Evolutionary conservation across 2,888 invertebrate genomes (phyloP).

Genomic region (Heterodera filipjevi): DNA sequence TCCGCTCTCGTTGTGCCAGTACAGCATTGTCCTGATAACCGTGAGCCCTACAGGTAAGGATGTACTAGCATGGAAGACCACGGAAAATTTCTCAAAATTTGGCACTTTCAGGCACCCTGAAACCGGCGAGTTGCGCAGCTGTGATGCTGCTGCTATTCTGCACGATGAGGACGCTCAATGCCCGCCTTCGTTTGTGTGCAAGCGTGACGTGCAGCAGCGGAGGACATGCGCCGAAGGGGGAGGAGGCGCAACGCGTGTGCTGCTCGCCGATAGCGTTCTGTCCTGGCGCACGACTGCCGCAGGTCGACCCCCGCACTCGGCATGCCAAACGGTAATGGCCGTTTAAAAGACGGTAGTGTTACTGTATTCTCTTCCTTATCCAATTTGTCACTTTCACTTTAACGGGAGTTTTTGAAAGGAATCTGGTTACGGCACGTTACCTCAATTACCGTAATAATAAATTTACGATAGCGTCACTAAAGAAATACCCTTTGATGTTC

Average conservation of each 20-base stretch:
- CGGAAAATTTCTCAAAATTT: background rate
- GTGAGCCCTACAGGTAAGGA: conserved; percentile 35
- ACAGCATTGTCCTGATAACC: conserved; percentile 9
- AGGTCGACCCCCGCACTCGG: conserved; percentile 37
- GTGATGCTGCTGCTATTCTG: conserved; percentile 16
- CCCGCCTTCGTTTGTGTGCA: conserved; percentile 16
- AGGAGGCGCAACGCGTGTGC: conserved; percentile 28
- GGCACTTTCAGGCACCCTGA: background rate
- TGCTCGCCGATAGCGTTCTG: conserved; percentile 47
- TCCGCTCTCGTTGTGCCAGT: background rate
- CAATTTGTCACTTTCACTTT: too few relatives aligned
- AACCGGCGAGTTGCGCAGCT: conserved; percentile 22
- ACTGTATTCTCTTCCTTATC: too few relatives aligned
- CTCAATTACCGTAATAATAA: too few relatives aligned
- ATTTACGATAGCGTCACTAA: too few relatives aligned
- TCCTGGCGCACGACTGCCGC: conserved; percentile 32
- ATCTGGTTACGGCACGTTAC: too few relatives aligned
- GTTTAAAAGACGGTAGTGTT: too few relatives aligned
- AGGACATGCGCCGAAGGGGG: background rate
- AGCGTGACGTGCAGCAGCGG: background rate
- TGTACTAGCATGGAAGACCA: background rate
- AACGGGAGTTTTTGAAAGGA: too few relatives aligned
- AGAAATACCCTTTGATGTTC: too few relatives aligned
- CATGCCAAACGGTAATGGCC: conserved; percentile 42
- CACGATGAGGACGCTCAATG: background rate